Base-by-base conservation (phyloP, 2,797 vertebrate genomes). In the Euphonia xanthogaster region DNA sequence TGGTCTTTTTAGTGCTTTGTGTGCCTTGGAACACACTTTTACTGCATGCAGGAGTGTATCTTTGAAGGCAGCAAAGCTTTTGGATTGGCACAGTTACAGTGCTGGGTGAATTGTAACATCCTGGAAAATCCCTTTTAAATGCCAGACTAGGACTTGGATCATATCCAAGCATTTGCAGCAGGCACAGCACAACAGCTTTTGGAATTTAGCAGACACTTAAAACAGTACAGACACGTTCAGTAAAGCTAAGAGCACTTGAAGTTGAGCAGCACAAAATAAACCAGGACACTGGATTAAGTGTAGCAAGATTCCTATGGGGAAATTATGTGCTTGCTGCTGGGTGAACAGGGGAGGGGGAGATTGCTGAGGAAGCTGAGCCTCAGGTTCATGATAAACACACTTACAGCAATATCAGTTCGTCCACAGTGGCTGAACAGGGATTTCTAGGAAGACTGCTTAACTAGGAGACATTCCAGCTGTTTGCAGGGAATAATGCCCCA, bases 61-160 rank as follows among this genome's bases (percentile, higher is more conserved):
- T 92, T 88, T 95, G 88, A 96, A 94, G 91, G 81, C 86, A 94
- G 92, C 78, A 83, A 89, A 89, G 91, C 89, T 81, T 86, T 92
- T 53, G 86, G 91, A 77, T 74, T 89, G 94, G 94, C 95, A 92
- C 74, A 87, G 84, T 91, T 87, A 70, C 20, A 94, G 81, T 4
- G 31, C 86, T 51, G 94, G 84, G 91, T 55, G 88, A 95, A 92
- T 58, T 95, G 88, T 92, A 92, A 94, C 94, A 94, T 95, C 88
- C 94, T 86, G 96, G 96, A 96, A 97, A 97, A 96, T 91, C 93
- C 94, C 95, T 93, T 96, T 83, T 68, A 92, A 94, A 97, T 95
- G 94, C 91, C 94, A 97, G 94, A 91, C 61, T 40, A 88, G 75
- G 75, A 86, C 84, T 78, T 97, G 96, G 96, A 95, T 80, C 31